Conservation (phyloP, 2,113 vertebrate genomes). For the Ancistrus triradiatus region DNA sequence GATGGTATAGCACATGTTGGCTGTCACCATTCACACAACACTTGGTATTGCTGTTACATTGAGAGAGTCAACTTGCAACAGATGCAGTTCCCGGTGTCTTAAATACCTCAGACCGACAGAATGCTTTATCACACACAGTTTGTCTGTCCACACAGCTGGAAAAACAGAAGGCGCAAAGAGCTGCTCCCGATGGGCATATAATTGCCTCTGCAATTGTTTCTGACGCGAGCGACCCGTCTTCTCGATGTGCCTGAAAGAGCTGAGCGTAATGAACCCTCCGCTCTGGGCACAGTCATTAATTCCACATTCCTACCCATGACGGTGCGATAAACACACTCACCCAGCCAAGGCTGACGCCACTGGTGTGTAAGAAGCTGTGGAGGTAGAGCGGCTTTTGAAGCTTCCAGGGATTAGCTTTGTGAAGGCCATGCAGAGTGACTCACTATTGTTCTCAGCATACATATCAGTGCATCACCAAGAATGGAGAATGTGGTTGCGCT, state of each 20-base stretch:
- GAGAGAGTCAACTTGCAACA: constrained; percentile 8
- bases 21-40: no score
- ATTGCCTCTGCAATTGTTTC: constrained; percentile 3
- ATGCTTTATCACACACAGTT: neutral
- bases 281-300: constrained; percentile 16
- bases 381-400: no score
- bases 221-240: neutral
- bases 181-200: constrained; percentile 17
- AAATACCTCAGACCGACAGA: constrained; percentile 4
- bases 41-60: no score
- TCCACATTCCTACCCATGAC: neutral
- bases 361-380: neutral
- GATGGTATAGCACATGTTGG: no score
- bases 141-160: constrained; percentile 7
- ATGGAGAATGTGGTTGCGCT: no score
- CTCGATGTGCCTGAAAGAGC: neutral
- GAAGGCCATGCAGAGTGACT: neutral
- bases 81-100: neutral
- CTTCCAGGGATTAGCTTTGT: neutral
- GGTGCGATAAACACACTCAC: neutral
- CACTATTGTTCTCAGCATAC: neutral
- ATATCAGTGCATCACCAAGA: neutral
- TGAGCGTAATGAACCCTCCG: constrained; percentile 17
- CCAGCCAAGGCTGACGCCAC: neutral
- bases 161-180: constrained; percentile 10